Evolutionary conservation across 2,888 invertebrate species (phyloP), one percentile per base, ranked within the genome.

Genomic region (Ypsolopha scabrella): DNA sequence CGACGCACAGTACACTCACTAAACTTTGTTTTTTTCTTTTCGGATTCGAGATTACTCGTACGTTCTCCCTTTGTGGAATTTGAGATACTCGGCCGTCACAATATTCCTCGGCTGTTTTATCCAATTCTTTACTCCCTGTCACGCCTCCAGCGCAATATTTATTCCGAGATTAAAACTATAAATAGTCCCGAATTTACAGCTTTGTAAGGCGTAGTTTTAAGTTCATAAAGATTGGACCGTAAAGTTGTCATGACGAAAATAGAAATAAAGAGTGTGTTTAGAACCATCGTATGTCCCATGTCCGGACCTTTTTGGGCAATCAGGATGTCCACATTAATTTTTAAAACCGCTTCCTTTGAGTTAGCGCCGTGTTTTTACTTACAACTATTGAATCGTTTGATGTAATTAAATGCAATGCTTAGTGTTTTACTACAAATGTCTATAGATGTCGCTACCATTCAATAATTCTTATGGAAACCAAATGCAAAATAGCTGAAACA

Each of bases 321-420:
- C 79, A 80, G 80, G 80, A 80, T 78, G 75, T 76, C 72, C 71
- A 76, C 80, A 80, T 85, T 77, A 83, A 81, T 83, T 80, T 83
- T 85, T 80, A 81, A 24, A 24, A 80, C 75, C 73, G 75, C 78
- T 80, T 81, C 81, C 82, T 81, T 82, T 80, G 80, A 80, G 68
- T 67, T 57, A 60, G 55, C 67, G 63, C 67, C 67, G 62, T 67
- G 75, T 74, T 80, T 82, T 80, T 72, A 76, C 78, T 73, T 66
- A 64, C 72, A 79, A 80, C 80, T 79, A 77, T 74, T 77, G 70
- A 74, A 80, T 82, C 75, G 81, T 82, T 82, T 83, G 81, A 83
- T 83, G 80, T 75, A 81, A 75, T 80, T 78, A 81, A 24, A 24
- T 24, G 24, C 24, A 24, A 24, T 24, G 2, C 24, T 24, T 24